Evolutionary conservation across 2,797 vertebrate species (phyloP).

Genomic region (Pangasius krempfi): DNA sequence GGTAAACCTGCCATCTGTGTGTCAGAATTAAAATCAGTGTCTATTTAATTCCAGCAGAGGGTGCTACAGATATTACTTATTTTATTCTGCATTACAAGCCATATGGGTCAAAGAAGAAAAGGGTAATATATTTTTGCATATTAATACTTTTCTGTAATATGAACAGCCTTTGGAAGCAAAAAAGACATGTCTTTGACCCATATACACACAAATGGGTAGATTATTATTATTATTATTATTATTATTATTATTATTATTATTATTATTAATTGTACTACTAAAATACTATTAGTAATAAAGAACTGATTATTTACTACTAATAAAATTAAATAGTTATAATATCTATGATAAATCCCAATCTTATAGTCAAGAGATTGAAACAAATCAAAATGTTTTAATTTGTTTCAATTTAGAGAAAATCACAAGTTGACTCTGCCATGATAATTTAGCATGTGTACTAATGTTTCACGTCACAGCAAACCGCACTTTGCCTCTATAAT

Average conservation of each 20-base stretch:
- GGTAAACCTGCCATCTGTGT: not conserved
- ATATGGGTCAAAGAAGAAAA: not conserved
- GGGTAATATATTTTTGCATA: slow-evolving; percentile 4
- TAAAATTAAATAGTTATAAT: not conserved
- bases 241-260: not conserved
- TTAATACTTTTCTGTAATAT: not conserved
- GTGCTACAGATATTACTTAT: slow-evolving; percentile 11
- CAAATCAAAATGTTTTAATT: not conserved
- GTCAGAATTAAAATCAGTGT: not conserved
- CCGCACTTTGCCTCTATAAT: not conserved
- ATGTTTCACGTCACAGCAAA: not conserved
- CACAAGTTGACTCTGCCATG: not conserved
- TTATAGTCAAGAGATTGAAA: not conserved
- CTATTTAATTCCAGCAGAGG: slow-evolving; percentile 15
- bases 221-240: not conserved
- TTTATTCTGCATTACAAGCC: slow-evolving; percentile 8
- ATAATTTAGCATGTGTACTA: not conserved
- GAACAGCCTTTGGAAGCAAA: not conserved
- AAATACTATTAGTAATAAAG: not conserved
- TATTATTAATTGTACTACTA: not conserved
- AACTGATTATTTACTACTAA: not conserved
- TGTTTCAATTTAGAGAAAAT: not conserved
- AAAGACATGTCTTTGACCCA: not conserved
- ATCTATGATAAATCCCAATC: not conserved
- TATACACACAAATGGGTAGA: not conserved